phyloP scores from a whole-genome alignment of 2,888 invertebrate genomes.

The Apodemia mormo region DNA sequence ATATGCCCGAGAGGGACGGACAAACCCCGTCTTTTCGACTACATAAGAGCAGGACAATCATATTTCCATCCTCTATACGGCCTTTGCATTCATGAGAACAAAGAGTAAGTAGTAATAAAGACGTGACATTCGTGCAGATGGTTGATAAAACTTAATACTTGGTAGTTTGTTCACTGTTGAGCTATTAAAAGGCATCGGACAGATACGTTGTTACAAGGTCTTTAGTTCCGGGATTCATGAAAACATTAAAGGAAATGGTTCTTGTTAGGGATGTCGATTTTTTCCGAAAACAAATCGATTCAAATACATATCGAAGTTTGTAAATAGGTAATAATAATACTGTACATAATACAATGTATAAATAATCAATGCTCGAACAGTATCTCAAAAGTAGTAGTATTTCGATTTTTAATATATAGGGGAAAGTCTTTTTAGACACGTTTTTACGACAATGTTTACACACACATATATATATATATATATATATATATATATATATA shows the following conservation, averaged over 20 bases:
- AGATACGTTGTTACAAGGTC: conserved; percentile 75
- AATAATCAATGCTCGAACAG: too few species aligned
- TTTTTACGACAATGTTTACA: too few species aligned
- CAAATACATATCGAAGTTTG: not conserved
- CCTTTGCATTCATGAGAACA: conserved; percentile 74
- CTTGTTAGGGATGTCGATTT: conserved; percentile 62
- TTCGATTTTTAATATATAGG: too few species aligned
- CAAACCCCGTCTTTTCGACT: conserved; percentile 57
- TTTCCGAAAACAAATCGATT: conserved; percentile 35
- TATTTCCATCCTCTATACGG: conserved; percentile 47
- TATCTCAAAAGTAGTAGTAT: too few species aligned
- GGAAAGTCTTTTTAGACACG: too few species aligned
- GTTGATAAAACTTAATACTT: conserved; percentile 78
- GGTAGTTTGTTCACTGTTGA: conserved; percentile 69
- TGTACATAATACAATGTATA: too few species aligned
- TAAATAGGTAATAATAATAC: not conserved
- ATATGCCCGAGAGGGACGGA: conserved; percentile 57
- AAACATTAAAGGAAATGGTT: conserved; percentile 75
- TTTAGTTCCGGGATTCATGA: conserved; percentile 73
- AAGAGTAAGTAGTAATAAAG: conserved; percentile 80
- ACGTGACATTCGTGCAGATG: conserved; percentile 80
- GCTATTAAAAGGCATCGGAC: conserved; percentile 73
- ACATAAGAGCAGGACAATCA: conserved; percentile 51
- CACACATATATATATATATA: too few species aligned
- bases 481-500: too few species aligned